Conservation (phyloP, 2,888 invertebrate genomes). For the Noctuana brunneofusca region DNA sequence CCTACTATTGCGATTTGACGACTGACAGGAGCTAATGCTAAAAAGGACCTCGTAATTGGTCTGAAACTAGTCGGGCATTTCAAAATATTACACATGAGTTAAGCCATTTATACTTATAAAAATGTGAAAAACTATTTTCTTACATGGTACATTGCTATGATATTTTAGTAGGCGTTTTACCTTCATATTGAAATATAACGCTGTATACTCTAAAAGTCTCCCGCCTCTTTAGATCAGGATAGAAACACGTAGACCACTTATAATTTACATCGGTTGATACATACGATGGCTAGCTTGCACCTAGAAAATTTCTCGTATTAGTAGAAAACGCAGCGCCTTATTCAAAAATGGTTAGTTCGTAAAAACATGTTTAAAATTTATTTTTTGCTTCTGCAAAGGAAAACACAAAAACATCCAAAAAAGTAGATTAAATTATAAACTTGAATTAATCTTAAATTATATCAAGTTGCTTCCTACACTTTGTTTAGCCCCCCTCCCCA, state of each 20-base stretch:
- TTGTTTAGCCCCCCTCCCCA: too few species aligned
- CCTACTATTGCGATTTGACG: too few species aligned
- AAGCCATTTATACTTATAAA: not conserved
- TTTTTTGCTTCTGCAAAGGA: not conserved
- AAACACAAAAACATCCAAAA: too few species aligned
- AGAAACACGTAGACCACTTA: constrained; percentile 4
- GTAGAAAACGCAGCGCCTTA: not conserved
- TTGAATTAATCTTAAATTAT: too few species aligned
- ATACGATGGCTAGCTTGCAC: not conserved
- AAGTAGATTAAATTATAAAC: too few species aligned
- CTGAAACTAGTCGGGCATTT: too few species aligned
- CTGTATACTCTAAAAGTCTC: not conserved
- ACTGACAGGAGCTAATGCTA: too few species aligned
- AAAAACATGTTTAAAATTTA: not conserved
- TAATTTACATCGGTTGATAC: not conserved
- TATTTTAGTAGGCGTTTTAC: constrained; percentile 1
- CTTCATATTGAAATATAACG: not conserved
- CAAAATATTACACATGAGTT: too few species aligned
- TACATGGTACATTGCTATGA: not conserved
- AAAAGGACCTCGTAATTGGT: too few species aligned
- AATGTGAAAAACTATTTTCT: not conserved
- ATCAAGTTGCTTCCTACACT: too few species aligned
- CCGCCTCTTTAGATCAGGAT: not conserved
- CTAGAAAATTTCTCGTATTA: constrained; percentile 4
- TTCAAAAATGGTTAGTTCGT: not conserved